A percentile compares a stretch with the other conserved stretches of the same genome.
Evolutionary conservation across 1,140 invertebrate species (phyloP).

Genomic region (Cotesia typhae): DNA sequence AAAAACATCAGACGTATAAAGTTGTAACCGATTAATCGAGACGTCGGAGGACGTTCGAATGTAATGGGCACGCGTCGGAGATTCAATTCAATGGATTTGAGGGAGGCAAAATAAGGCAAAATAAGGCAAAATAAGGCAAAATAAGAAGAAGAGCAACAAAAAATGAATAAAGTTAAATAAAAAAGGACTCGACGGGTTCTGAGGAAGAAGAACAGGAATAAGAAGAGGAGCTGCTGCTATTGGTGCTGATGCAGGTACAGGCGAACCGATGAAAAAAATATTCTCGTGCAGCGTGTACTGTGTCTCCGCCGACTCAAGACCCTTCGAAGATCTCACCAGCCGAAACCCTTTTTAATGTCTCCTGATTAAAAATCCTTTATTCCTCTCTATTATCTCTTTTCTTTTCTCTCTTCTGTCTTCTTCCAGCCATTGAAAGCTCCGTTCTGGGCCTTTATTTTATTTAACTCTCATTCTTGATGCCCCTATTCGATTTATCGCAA

Average conservation of each 20-base stretch:
- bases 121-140: not conserved
- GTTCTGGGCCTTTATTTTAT: no score
- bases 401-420: no score
- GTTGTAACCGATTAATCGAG: slow-evolving; percentile 32
- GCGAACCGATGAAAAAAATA: not conserved
- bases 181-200: no score
- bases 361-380: no score
- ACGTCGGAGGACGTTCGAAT: slow-evolving; percentile 33
- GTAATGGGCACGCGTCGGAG: slow-evolving; percentile 42
- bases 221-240: not conserved
- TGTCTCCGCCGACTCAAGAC: not conserved
- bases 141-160: not conserved
- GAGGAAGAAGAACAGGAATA: not conserved
- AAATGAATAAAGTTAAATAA: slow-evolving; percentile 8
- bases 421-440: no score
- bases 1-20: slow-evolving; percentile 16
- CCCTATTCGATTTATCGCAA: no score
- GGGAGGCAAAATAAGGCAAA: not conserved
- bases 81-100: slow-evolving; percentile 28
- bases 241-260: not conserved
- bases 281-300: not conserved
- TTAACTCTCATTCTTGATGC: no score
- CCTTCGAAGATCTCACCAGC: no score
- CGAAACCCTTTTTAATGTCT: no score
- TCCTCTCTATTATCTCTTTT: not conserved